Evolutionary conservation across 2,888 invertebrate species (phyloP).

Genomic region (Nephrotoma flavescens): DNA sequence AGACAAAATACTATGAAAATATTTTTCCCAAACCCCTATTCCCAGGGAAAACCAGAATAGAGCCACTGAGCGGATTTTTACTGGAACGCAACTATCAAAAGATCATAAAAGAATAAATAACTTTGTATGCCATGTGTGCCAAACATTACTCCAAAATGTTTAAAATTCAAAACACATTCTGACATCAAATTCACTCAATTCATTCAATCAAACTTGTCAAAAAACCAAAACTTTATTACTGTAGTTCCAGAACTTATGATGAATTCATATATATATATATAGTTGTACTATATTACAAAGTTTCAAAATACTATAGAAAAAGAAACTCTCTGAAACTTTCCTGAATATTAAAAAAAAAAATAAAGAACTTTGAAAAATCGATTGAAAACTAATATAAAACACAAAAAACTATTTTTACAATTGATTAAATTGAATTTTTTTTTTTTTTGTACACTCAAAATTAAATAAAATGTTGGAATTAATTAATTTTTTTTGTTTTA

Average conservation of each 20-base stretch:
- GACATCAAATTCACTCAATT: no score
- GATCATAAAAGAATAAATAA: no score
- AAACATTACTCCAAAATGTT: no score
- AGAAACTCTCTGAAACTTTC: not conserved
- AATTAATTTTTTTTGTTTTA: not conserved
- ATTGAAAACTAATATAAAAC: not conserved
- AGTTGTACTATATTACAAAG: not conserved
- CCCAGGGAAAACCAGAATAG: no score
- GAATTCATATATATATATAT: not conserved
- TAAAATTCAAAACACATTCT: no score
- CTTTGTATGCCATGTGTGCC: no score
- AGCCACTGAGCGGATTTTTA: no score
- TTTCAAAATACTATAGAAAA: not conserved
- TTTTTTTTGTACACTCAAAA: not conserved
- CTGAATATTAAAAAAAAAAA: not conserved
- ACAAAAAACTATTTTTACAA: not conserved
- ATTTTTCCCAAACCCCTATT: no score
- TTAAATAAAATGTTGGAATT: not conserved
- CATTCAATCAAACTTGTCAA: not conserved
- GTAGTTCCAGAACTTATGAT: not conserved
- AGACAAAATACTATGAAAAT: no score
- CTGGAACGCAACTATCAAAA: no score
- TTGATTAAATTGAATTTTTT: not conserved
- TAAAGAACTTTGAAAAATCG: not conserved
- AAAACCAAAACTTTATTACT: not conserved